Base-by-base conservation (phyloP, 2,888 invertebrate species). In the Thymelicus sylvestris region DNA sequence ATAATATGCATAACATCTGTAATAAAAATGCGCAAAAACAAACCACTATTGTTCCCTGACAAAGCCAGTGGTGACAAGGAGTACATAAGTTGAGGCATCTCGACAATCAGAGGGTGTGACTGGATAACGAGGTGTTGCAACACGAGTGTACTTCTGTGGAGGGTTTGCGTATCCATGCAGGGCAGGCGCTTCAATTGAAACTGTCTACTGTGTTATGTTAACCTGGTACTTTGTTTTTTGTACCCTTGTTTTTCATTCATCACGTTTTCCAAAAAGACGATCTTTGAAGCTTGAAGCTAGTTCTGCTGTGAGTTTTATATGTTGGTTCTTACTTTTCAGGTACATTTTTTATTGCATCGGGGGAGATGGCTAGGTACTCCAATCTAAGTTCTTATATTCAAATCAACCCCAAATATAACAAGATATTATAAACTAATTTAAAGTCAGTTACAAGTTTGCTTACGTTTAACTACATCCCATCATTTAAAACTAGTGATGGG, bases 111-210 rank as follows among this genome's bases (percentile, higher is more conserved):
- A 57, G 72, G 73, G 69, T 73, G 75, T 76, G 76, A 73, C 76
- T 73, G 76, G 73, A 75, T 74, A 72, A 73, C 68, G 71, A 74
- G 73, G 70, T 74, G 72, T 66, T 31, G 60, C 59, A 12, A 50
- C 74, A 74, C 73, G 72, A 78, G 78, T 75, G 73, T 73, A 71
- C 79, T 79, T 71, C 66, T 71, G 52, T 76, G 65, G 73, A 79
- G 79, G 67, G 76, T 72, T 77, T 76, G 75, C 68, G 73, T 69
- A 62, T 41, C 48, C 47, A 59, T 65, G 62, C 39, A 69, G 68
- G 55, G 63, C 62, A 63, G 19, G 38, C 63, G 24, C 69, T 69
- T 39, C 31, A 38, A 55, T 55, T 57, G 31, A 64, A 47, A 57
- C 44, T 39, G 39, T 59, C 48, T 48, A 57, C 47, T 52, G 39